A percentile compares a stretch with the other conserved stretches of the same genome.
Evolutionary conservation across 2,888 invertebrate genomes (phyloP).

Genomic region (Heliconius charithonia): DNA sequence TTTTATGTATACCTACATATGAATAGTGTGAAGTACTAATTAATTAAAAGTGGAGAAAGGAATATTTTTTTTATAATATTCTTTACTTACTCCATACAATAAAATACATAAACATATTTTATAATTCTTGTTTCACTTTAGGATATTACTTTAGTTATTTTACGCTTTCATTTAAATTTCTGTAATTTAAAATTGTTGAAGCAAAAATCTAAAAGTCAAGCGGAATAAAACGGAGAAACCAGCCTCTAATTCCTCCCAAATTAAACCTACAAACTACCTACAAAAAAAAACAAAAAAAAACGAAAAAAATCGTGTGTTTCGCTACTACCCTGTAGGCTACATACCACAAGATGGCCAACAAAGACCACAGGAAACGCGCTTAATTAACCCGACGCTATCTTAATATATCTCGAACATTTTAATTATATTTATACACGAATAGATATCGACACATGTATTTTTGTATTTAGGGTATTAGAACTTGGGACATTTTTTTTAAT

Average conservation of each 20-base stretch:
- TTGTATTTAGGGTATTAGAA: slow-evolving; percentile 6
- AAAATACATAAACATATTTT: no score
- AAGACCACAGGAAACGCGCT: slow-evolving; percentile 14
- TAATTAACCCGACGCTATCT: slow-evolving; percentile 20
- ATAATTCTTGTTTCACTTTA: no score
- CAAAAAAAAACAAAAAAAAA: background rate
- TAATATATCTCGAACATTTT: slow-evolving; percentile 19
- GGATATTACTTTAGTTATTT: no score
- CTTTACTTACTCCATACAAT: no score
- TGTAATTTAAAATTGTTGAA: background rate
- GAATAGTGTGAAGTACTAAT: background rate
- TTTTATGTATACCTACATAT: no score
- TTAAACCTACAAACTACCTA: background rate
- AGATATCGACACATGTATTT: slow-evolving; percentile 7
- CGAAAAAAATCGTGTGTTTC: background rate
- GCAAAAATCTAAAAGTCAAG: background rate
- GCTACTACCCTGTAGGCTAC: background rate
- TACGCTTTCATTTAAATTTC: no score
- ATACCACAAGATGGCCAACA: background rate
- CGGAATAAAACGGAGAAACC: background rate
- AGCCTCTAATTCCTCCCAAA: background rate
- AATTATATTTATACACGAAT: slow-evolving; percentile 5
- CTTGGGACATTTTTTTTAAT: background rate
- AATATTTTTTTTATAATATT: no score
- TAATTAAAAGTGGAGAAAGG: background rate